phyloP scores from a whole-genome alignment of 1,140 invertebrate genomes.

The Diprion similis region DNA sequence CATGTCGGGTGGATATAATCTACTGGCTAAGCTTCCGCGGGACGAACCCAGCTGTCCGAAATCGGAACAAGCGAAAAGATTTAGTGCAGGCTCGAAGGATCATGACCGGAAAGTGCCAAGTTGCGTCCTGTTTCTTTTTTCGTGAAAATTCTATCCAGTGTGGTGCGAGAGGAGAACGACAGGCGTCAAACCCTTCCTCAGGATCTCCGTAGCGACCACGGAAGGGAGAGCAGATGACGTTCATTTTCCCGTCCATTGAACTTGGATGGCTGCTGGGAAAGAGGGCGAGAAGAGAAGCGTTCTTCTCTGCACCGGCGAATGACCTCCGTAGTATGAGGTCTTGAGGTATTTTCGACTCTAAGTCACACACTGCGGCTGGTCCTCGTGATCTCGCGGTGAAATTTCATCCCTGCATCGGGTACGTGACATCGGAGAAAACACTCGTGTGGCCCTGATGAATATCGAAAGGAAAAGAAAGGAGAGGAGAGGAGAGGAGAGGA shows the following conservation, averaged over 20 bases:
- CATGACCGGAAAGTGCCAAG: no score
- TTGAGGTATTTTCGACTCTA: not conserved
- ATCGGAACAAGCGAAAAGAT: not conserved
- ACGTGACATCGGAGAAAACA: conserved; percentile 26
- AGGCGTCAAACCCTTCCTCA: no score
- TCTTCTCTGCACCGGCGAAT: no score
- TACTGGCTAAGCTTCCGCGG: conserved; percentile 52
- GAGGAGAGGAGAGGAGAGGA: conserved; percentile 18
- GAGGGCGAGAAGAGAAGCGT: not conserved
- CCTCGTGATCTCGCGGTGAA: not conserved
- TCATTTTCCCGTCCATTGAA: conserved; percentile 18
- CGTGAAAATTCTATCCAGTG: no score
- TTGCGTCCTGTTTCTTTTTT: no score
- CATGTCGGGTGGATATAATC: conserved; percentile 41
- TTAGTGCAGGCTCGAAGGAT: no score
- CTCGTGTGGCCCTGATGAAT: conserved; percentile 8
- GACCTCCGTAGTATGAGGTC: no score
- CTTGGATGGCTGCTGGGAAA: not conserved
- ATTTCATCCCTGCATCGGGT: conserved; percentile 40
- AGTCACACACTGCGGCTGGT: no score
- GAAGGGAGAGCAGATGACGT: conserved; percentile 5
- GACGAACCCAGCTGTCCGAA: not conserved
- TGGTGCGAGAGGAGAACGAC: no score
- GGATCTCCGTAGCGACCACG: not conserved
- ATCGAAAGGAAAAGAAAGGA: conserved; percentile 22